These are phyloP conservation scores for Spisula solida DNA, from an alignment of 2,888 invertebrate genomes.

Conservation along the genomic window DNA sequence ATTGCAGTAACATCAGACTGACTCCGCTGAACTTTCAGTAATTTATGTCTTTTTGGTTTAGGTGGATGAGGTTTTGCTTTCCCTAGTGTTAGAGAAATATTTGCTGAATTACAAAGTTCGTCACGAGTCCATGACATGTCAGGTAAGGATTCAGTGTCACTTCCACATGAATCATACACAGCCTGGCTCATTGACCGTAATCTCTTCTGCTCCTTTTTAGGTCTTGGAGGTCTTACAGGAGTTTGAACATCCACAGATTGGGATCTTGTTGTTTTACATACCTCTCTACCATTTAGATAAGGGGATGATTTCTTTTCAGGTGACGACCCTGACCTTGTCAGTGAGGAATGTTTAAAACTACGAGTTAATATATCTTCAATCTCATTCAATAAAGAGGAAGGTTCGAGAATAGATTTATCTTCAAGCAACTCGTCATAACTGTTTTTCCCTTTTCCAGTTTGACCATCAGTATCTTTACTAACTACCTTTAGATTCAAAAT, in stretches of 20 bases:
- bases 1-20: conserved; percentile 81
- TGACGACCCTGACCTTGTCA: conserved; percentile 59
- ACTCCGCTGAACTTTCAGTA: conserved; percentile 79
- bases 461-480: neutral
- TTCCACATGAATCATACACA: conserved; percentile 68
- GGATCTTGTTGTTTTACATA: conserved; percentile 54
- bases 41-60: conserved; percentile 80
- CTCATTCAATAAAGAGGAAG: conserved; percentile 73
- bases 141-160: conserved; percentile 72
- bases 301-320: conserved; percentile 61
- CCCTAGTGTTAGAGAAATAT: conserved; percentile 62
- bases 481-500: neutral
- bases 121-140: conserved; percentile 56
- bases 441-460: conserved; percentile 25
- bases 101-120: conserved; percentile 44
- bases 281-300: conserved; percentile 20
- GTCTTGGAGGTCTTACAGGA: conserved; percentile 80
- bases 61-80: conserved; percentile 78
- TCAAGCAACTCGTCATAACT: conserved; percentile 62
- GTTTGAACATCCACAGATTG: conserved; percentile 58
- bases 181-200: conserved; percentile 59
- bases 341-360: conserved; percentile 68
- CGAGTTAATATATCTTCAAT: conserved; percentile 73
- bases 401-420: conserved; percentile 66
- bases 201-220: conserved; percentile 73